Evolutionary conservation across 1,140 invertebrate species (phyloP).

Genomic region (Melipona quadrifasciata): DNA sequence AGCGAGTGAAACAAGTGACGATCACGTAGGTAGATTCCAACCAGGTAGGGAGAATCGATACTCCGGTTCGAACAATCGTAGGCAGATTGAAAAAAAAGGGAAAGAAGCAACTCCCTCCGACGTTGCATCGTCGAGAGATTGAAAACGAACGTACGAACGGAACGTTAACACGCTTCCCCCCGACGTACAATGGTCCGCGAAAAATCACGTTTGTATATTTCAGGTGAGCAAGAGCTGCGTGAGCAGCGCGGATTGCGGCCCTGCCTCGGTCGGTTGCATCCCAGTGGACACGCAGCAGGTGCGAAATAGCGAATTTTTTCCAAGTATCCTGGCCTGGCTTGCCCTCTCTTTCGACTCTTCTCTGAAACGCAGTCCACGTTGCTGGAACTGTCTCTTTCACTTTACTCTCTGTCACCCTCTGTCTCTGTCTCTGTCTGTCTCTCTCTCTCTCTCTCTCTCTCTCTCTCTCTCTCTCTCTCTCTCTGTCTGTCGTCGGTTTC

Average conservation of each 20-base stretch:
- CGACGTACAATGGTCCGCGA: neutral
- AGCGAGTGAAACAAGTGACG: neutral
- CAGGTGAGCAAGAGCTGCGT: slow-evolving; percentile 86
- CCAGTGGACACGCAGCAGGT: slow-evolving; percentile 85
- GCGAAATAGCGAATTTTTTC: slow-evolving; percentile 78
- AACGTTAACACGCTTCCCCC: no score
- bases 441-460: neutral
- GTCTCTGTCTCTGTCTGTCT: neutral
- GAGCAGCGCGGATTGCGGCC: slow-evolving; percentile 83
- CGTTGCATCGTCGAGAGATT: slow-evolving; percentile 6
- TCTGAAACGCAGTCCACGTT: neutral
- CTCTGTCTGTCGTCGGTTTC: neutral
- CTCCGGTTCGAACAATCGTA: neutral
- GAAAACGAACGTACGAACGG: neutral
- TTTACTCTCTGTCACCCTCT: no score
- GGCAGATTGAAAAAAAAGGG: neutral
- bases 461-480: neutral
- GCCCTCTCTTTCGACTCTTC: neutral
- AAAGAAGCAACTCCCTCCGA: neutral
- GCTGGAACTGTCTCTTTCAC: no score
- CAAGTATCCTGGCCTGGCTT: slow-evolving; percentile 40
- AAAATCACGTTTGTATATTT: slow-evolving; percentile 24
- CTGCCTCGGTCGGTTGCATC: slow-evolving; percentile 85
- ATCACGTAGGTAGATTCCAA: neutral
- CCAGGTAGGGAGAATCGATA: neutral